These are phyloP conservation scores for Scomber colias DNA, from an alignment of 2,113 vertebrate genomes.

Conservation along the genomic window DNA sequence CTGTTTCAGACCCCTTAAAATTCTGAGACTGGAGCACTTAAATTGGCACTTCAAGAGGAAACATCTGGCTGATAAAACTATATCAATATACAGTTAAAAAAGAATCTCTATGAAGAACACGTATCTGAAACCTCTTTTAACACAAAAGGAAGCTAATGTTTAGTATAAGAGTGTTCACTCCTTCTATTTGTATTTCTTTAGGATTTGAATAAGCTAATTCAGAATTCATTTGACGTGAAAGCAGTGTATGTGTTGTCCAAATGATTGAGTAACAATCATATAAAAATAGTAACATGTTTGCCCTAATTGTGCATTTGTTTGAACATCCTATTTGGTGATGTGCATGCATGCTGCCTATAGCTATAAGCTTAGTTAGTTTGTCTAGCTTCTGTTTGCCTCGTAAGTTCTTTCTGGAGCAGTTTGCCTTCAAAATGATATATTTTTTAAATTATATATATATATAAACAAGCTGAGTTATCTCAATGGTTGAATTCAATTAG, in stretches of 20 bases:
- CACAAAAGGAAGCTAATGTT: conserved; percentile 61
- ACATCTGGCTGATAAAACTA: conserved; percentile 21
- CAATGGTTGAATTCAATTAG: conserved; percentile 46
- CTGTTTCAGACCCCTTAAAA: conserved; percentile 55
- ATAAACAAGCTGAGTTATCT: conserved; percentile 49
- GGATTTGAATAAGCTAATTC: conserved; percentile 81
- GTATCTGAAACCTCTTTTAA: conserved; percentile 43
- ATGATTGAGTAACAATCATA: conserved; percentile 71
- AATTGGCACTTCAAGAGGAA: conserved; percentile 71
- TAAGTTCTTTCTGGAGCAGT: conserved; percentile 59
- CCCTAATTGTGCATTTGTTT: conserved; percentile 81
- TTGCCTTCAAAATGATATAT: conserved; percentile 54
- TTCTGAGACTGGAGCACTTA: conserved; percentile 76
- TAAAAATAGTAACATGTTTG: conserved; percentile 74
- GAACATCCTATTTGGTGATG: conserved; percentile 75
- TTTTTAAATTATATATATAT: conserved; percentile 41
- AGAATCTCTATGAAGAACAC: conserved; percentile 43
- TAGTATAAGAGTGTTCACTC: conserved; percentile 58
- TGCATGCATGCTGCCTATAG: conserved; percentile 84
- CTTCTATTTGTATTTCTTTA: conserved; percentile 70
- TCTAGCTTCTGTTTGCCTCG: conserved; percentile 74
- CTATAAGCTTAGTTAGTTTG: conserved; percentile 76
- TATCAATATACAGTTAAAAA: conserved; percentile 19
- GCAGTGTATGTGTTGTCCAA: conserved; percentile 65
- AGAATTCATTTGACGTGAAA: conserved; percentile 62